Evolutionary conservation across 2,113 vertebrate genomes (phyloP).

Genomic region (Orcinus orca): DNA sequence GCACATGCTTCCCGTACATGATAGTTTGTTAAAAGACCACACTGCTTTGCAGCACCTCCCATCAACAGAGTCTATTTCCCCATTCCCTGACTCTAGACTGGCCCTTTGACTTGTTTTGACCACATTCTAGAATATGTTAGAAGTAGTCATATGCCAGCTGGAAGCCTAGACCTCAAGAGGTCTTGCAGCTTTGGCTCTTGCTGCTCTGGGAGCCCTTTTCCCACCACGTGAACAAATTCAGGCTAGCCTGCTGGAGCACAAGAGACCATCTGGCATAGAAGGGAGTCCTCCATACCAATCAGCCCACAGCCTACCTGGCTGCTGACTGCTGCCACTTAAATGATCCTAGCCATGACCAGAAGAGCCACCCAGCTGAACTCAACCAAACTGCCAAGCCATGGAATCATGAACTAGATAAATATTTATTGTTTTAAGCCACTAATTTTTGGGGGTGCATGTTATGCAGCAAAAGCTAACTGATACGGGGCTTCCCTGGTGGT

Average conservation of each 20-base stretch:
- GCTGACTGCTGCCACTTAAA: background rate
- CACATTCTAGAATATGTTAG: background rate
- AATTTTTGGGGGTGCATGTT: background rate
- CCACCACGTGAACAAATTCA: background rate
- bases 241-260: background rate
- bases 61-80: background rate
- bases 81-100: background rate
- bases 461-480: background rate
- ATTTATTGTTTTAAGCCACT: background rate
- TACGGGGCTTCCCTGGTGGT: background rate
- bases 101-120: background rate
- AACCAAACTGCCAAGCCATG: background rate
- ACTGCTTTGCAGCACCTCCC: background rate
- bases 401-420: background rate
- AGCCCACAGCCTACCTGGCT: background rate
- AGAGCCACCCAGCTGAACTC: background rate
- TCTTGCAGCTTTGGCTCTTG: background rate
- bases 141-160: background rate
- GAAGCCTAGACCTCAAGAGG: background rate
- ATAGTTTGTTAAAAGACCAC: background rate
- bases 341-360: background rate
- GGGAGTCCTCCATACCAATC: background rate
- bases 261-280: background rate
- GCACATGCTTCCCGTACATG: background rate
- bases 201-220: background rate